Evolutionary conservation across 2,888 invertebrate species (phyloP).

Genomic region (Crioceris asparagi): DNA sequence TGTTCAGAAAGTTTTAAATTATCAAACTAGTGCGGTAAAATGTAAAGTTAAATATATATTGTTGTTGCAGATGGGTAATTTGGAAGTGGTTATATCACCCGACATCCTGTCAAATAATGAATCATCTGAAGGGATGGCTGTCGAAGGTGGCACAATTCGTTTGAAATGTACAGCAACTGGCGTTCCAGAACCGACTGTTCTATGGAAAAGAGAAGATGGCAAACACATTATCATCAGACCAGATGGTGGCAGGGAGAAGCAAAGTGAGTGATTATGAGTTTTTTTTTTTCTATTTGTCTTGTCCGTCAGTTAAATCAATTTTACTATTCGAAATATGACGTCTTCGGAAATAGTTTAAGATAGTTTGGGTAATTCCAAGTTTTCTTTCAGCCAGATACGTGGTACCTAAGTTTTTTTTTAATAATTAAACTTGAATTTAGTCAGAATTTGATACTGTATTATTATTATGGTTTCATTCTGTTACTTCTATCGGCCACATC

Average conservation of each 20-base stretch:
- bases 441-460: no score
- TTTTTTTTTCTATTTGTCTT: background rate
- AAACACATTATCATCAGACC: constrained; percentile 65
- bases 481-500: no score
- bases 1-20: no score
- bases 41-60: background rate
- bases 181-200: constrained; percentile 65
- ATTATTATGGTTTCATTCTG: no score
- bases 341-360: no score
- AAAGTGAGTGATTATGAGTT: constrained; percentile 43
- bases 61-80: constrained; percentile 62
- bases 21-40: no score
- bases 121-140: constrained; percentile 55
- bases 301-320: no score
- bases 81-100: constrained; percentile 80
- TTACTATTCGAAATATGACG: no score
- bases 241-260: constrained; percentile 59
- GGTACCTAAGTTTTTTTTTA: no score
- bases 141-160: constrained; percentile 70
- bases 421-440: no score
- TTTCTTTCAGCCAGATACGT: no score
- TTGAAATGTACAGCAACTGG: constrained; percentile 73
- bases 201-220: constrained; percentile 73
- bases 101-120: constrained; percentile 73
- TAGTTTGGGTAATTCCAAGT: no score